Evolutionary conservation across 1,140 invertebrate species (phyloP).

Genomic region (Drosophila nigromelanica): DNA sequence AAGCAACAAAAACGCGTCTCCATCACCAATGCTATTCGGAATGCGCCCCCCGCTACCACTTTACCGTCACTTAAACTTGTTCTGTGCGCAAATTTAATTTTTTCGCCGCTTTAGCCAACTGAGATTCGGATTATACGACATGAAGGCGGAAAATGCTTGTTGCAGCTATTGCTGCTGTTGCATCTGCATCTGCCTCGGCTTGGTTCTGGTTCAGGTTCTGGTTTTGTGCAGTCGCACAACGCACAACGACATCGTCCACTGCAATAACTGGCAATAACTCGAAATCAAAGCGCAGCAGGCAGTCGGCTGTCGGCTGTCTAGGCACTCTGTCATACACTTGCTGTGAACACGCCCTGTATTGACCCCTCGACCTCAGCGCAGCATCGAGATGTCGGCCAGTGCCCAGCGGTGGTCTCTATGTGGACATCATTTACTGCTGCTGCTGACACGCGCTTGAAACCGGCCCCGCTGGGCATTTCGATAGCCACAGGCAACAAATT

Average conservation of each 20-base stretch:
- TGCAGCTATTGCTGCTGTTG: conserved; percentile 16
- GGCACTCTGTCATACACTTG: conserved; percentile 68
- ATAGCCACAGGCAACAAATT: conserved; percentile 65
- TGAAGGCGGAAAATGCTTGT: conserved; percentile 49
- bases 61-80: conserved; percentile 72
- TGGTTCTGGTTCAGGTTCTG: conserved; percentile 1
- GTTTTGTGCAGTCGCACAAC: conserved; percentile 17
- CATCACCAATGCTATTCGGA: conserved; percentile 1
- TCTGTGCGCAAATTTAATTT: conserved; percentile 77
- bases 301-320: conserved; percentile 31
- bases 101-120: conserved; percentile 65
- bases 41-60: conserved; percentile 13
- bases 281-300: conserved; percentile 75
- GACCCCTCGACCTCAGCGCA: conserved; percentile 16
- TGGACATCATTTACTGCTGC: conserved; percentile 77
- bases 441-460: conserved; percentile 72
- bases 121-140: conserved; percentile 74
- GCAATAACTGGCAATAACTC: conserved; percentile 67
- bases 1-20: conserved; percentile 48
- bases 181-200: conserved; percentile 23
- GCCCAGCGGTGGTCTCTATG: conserved; percentile 37
- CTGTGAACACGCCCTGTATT: conserved; percentile 14
- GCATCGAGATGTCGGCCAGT: neutral
- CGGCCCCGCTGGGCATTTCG: conserved; percentile 57
- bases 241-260: conserved; percentile 17